Percentiles rank a stretch among this genome's conserved stretches.
phyloP scores from a whole-genome alignment of 2,888 invertebrate genomes.

The Oeneis ivallda region DNA sequence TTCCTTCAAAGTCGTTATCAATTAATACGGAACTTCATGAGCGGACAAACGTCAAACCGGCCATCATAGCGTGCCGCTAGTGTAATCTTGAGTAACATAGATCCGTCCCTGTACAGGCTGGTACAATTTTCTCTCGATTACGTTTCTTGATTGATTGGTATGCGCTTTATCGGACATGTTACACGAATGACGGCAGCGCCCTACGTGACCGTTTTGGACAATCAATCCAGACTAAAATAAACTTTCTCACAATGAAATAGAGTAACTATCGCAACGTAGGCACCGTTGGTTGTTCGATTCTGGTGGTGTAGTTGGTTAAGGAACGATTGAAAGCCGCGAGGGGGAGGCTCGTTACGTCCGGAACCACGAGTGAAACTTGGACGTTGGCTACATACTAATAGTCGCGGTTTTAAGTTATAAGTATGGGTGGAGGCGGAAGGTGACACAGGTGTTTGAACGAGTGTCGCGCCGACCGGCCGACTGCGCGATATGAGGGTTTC shows the following conservation, averaged over 20 bases:
- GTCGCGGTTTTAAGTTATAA: conserved; percentile 67
- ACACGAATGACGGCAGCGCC: conserved; percentile 71
- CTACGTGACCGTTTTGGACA: conserved; percentile 52
- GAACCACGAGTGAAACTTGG: conserved; percentile 68
- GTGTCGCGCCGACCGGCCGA: conserved; percentile 63
- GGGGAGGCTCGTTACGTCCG: conserved; percentile 65
- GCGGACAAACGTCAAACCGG: too few relatives aligned
- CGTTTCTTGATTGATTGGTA: conserved; percentile 67
- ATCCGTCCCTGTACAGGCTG: conserved; percentile 51
- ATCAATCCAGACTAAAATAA: conserved; percentile 37
- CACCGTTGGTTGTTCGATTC: conserved; percentile 48
- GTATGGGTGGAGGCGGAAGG: conserved; percentile 62
- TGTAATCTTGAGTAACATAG: too few relatives aligned
- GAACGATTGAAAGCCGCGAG: conserved; percentile 68
- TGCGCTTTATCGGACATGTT: conserved; percentile 64
- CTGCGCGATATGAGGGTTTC: conserved; percentile 65
- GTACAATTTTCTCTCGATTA: conserved; percentile 78
- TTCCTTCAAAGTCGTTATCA: too few relatives aligned
- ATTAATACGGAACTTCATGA: too few relatives aligned
- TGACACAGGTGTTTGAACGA: conserved; percentile 58
- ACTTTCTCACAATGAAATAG: conserved; percentile 44
- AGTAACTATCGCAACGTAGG: conserved; percentile 40
- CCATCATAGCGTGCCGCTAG: too few relatives aligned
- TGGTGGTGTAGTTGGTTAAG: conserved; percentile 53
- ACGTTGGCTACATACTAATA: conserved; percentile 73